These are phyloP conservation scores for Euplagia quadripunctaria DNA, from an alignment of 2,888 invertebrate species.

Conservation along the genomic window DNA sequence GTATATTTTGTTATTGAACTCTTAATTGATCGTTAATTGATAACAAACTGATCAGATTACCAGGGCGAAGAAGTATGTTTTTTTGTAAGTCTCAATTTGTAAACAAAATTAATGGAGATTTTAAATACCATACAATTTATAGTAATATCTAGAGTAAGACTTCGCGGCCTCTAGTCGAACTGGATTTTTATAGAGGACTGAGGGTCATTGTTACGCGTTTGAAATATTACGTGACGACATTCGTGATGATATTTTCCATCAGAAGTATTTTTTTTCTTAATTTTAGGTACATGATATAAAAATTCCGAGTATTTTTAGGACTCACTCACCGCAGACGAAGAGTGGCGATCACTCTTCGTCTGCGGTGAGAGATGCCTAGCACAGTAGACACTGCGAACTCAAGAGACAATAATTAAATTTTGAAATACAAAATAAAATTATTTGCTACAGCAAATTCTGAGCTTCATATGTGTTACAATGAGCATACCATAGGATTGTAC, in stretches of 20 bases:
- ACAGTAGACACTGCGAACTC: not conserved
- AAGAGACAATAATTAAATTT: not conserved
- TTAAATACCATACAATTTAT: not conserved
- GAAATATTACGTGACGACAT: too few species aligned
- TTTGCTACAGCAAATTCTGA: not conserved
- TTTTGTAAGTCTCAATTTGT: not conserved
- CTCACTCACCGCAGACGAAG: too few species aligned
- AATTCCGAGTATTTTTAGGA: not conserved
- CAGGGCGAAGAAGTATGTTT: not conserved
- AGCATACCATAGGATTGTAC: not conserved
- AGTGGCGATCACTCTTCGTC: not conserved
- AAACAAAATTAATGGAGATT: not conserved
- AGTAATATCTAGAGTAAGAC: not conserved
- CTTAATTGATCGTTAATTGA: slow-evolving; percentile 48
- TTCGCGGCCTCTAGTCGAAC: not conserved
- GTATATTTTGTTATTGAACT: slow-evolving; percentile 37
- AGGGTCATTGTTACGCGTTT: too few species aligned
- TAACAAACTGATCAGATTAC: slow-evolving; percentile 37
- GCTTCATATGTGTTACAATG: not conserved
- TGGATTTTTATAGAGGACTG: too few species aligned
- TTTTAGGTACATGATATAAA: too few species aligned
- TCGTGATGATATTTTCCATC: too few species aligned
- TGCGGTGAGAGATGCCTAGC: not conserved
- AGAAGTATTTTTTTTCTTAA: too few species aligned
- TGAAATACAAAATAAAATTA: not conserved